Base-by-base conservation (phyloP, 2,113 vertebrate species). In the Atrichornis clamosus region DNA sequence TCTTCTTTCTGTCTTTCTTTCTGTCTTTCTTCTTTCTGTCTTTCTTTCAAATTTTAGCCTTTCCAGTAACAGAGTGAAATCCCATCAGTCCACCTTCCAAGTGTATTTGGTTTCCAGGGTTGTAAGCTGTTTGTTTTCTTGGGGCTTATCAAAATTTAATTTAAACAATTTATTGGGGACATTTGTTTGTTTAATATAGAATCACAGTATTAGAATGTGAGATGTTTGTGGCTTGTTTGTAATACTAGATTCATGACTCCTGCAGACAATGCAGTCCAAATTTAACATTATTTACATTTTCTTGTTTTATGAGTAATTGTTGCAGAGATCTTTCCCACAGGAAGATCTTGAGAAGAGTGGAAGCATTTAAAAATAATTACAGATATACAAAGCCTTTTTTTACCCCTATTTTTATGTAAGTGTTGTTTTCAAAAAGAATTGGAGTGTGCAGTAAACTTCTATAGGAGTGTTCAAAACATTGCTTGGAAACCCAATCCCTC, bases 301-400 rank as follows among this genome's bases (percentile, higher is more conserved):
- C 70, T 93, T 96, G 84, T 85, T 94, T 95, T 92, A 63, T 92
- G 67, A 87, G 47, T 90, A 96, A 90, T 72, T 72, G 46, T 80
- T 78, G 87, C 72, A 41, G 79, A 83, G 39, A 67, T 84, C 85
- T 97, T 97, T 98, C 98, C 97, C 97, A 97, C 96, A 98, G 96
- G 46, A 95, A 89, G 95, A 83, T 89, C 77, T 95, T 95, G 90
- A 96, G 95, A 96, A 96, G 75, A 47, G 21, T 73, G 72, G 53
- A 76, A 80, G 49, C 69, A 58, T 94, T 95, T 89, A 86, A 93
- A 90, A 89, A 73, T 81, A 85, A 84, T 94, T 91, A 73, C 62
- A 89, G 72, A 79, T 77, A 32, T 89, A 73, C 70, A 87, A 74
- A 88, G 55, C 9, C 26, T 64, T 84, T 89, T 90, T 75, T 75